Percentiles rank a stretch among this genome's conserved stretches.
Evolutionary conservation across 2,113 vertebrate genomes (phyloP).

Genomic region (Brienomyrus brachyistius): DNA sequence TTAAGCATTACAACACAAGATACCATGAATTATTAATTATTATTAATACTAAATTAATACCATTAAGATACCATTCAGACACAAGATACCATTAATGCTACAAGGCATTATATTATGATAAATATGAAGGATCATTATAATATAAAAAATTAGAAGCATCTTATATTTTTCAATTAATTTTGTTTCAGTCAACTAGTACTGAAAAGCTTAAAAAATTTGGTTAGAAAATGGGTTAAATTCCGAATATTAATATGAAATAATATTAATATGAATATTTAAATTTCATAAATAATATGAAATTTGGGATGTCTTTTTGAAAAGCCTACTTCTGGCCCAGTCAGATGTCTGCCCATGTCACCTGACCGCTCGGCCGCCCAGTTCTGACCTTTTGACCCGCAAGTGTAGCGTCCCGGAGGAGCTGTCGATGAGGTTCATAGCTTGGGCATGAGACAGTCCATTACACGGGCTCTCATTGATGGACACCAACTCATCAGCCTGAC

Average conservation of each 20-base stretch:
- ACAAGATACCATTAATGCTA: background rate
- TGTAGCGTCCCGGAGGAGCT: conserved; percentile 67
- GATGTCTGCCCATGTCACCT: background rate
- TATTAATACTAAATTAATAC: too few relatives aligned
- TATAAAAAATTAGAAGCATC: background rate
- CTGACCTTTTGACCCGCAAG: conserved; percentile 81
- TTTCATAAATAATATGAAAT: too few relatives aligned
- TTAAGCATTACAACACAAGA: background rate
- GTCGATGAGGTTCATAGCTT: conserved; percentile 91
- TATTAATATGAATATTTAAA: too few relatives aligned
- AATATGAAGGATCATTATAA: background rate
- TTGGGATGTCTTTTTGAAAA: background rate
- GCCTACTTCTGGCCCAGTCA: background rate
- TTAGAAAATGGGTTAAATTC: background rate
- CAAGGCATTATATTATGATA: background rate
- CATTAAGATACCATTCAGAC: background rate
- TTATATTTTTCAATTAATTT: background rate
- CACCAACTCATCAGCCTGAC: conserved; percentile 82
- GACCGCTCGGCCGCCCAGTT: background rate
- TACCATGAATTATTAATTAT: background rate
- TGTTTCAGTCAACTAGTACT: background rate
- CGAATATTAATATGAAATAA: background rate
- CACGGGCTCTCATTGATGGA: conserved; percentile 87
- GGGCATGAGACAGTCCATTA: conserved; percentile 77
- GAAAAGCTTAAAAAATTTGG: background rate